Evolutionary conservation across 2,113 vertebrate species (phyloP), one percentile per base, ranked within the genome.

Genomic region (Alosa alosa): DNA sequence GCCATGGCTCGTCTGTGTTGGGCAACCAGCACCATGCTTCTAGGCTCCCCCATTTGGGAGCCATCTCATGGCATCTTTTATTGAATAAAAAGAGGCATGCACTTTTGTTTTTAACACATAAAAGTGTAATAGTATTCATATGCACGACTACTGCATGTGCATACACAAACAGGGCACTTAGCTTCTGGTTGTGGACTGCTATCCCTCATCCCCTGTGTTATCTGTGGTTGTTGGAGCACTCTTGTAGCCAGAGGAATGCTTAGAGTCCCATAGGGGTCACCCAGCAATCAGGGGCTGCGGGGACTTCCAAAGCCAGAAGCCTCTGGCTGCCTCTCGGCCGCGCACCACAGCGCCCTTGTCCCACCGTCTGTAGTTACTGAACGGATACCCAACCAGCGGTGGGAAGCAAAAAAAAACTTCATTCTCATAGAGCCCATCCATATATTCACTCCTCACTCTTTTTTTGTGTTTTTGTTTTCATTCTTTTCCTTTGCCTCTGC

Each of bases 1-100:
- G 92, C 88, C 46, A 55, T 91, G 90, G 91, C 89, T 93, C 90
- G 89, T 89, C 92, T 92, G 88, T 88, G 90, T 90, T 86, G 84
- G 84, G 60, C 81, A 52, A 52, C 13, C 55, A 60, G 55, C 18
- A 6, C 64, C 64, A 9, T 68, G 64, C 64, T 68, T 68, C 31
- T 68, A 68, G 64, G 64, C 25, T 52, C 20, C 39, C 9, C 52
- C 81, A 84, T 45, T 68, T 15, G 75, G 85, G 87, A 81, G 82
- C 82, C 64, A 82, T 86, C 83, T 81, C 78, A 7, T 45, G 82
- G 82, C 83, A 41, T 85, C 64, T 88, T 87, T 87, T 82, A 86
- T 68, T 72, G 44, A 41, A 83, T 46, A 88, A 84, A 47, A 86
- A 78, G 22, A 31, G 44, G 41, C 82, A 60, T 82, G 84, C 72